Conservation (phyloP, 2,113 vertebrate species). For the Barbus barbus region DNA sequence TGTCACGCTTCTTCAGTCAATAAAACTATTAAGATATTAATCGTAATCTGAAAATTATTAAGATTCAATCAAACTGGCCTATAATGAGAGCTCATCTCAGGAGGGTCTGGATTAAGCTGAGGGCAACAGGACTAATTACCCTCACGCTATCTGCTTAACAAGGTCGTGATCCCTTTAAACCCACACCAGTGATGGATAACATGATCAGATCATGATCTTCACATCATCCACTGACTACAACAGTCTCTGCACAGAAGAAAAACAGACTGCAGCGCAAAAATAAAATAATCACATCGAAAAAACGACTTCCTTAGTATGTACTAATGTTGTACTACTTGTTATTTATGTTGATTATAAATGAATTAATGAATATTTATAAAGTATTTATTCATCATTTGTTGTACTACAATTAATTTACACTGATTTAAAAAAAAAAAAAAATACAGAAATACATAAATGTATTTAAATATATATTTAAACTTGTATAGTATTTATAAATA, state of each 20-base stretch:
- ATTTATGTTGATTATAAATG: too few relatives aligned
- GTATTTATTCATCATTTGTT: too few relatives aligned
- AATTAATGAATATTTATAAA: too few relatives aligned
- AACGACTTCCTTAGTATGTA: too few relatives aligned
- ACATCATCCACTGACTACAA: not conserved
- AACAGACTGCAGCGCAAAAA: not conserved
- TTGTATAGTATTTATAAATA: too few relatives aligned
- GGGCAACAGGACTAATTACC: slow-evolving; percentile 11
- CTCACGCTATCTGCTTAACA: not conserved
- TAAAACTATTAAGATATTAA: not conserved
- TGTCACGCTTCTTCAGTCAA: not conserved
- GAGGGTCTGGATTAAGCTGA: not conserved
- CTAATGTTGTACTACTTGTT: too few relatives aligned
- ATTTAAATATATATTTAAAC: too few relatives aligned
- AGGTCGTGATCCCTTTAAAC: not conserved
- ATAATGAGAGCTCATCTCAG: not conserved
- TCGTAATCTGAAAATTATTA: not conserved
- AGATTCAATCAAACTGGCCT: not conserved
- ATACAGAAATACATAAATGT: too few relatives aligned
- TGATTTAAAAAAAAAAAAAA: too few relatives aligned
- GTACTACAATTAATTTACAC: too few relatives aligned
- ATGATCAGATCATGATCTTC: not conserved
- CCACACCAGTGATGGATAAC: not conserved
- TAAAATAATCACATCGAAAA: too few relatives aligned
- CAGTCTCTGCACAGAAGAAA: not conserved